These are phyloP conservation scores for Leucophenga varia DNA, from an alignment of 1,140 invertebrate genomes.

Conservation along the genomic window DNA sequence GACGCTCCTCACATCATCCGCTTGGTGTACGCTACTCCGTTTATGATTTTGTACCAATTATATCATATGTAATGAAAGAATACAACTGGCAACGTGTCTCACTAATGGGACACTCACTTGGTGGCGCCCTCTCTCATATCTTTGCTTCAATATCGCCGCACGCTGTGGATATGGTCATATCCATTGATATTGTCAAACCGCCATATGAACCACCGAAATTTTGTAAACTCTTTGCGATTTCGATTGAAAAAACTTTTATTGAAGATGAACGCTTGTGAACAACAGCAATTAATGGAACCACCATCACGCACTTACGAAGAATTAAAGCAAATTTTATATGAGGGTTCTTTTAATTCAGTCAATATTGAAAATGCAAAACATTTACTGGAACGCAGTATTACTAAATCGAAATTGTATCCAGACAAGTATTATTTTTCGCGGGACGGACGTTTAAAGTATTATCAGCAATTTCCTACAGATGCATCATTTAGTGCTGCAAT, in stretches of 20 bases:
- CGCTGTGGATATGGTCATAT: slow-evolving; percentile 61
- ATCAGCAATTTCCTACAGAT: background rate
- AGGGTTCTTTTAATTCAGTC: slow-evolving; percentile 57
- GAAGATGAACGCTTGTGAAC: background rate
- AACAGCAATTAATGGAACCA: slow-evolving; percentile 44
- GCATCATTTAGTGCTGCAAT: background rate
- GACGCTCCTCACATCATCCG: slow-evolving; percentile 66
- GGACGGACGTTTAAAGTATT: slow-evolving; percentile 58
- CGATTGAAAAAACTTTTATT: background rate
- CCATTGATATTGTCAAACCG: slow-evolving; percentile 62
- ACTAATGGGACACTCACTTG: slow-evolving; percentile 67
- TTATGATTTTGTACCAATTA: slow-evolving; percentile 58
- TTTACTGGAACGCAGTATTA: slow-evolving; percentile 60
- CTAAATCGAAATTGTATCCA: slow-evolving; percentile 56
- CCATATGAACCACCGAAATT: slow-evolving; percentile 24
- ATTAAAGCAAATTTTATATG: slow-evolving; percentile 58
- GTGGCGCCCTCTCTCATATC: slow-evolving; percentile 59
- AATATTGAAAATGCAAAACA: slow-evolving; percentile 57
- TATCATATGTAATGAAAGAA: slow-evolving; percentile 62
- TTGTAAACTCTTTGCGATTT: too few relatives aligned
- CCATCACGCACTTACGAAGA: slow-evolving; percentile 62
- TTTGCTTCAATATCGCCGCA: slow-evolving; percentile 62
- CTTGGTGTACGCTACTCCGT: slow-evolving; percentile 62
- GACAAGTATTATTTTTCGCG: slow-evolving; percentile 62
- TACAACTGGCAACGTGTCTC: slow-evolving; percentile 69